These are phyloP conservation scores for Pagetopsis macropterus DNA, from an alignment of 2,797 vertebrate species.

Conservation along the genomic window DNA sequence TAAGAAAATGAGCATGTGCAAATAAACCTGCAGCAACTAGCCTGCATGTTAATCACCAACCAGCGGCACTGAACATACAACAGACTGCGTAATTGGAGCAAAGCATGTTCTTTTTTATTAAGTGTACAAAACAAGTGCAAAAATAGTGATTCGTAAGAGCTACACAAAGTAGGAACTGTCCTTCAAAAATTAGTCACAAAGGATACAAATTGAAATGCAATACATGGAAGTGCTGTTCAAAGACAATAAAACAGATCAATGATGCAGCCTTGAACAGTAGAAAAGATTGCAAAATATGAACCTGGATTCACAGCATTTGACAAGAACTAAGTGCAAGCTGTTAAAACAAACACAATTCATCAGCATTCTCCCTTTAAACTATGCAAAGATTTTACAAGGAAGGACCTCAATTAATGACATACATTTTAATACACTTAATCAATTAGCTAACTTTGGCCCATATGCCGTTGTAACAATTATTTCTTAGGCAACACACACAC, in stretches of 20 bases:
- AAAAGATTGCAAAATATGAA: slow-evolving; percentile 70
- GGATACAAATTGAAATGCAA: slow-evolving; percentile 73
- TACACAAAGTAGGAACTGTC: slow-evolving; percentile 75
- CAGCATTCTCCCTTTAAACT: slow-evolving; percentile 66
- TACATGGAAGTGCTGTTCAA: slow-evolving; percentile 65
- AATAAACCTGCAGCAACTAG: background rate
- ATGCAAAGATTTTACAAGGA: slow-evolving; percentile 66
- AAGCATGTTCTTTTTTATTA: slow-evolving; percentile 85
- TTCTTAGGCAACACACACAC: slow-evolving; percentile 45
- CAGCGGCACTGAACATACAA: slow-evolving; percentile 1
- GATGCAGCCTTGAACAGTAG: slow-evolving; percentile 59
- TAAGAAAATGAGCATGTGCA: background rate
- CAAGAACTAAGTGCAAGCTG: slow-evolving; percentile 74
- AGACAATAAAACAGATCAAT: slow-evolving; percentile 57
- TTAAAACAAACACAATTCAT: slow-evolving; percentile 61
- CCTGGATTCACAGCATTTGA: slow-evolving; percentile 74
- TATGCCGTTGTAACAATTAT: slow-evolving; percentile 40
- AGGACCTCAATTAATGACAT: slow-evolving; percentile 62
- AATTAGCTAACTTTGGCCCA: slow-evolving; percentile 71
- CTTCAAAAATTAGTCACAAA: slow-evolving; percentile 72
- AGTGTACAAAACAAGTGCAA: slow-evolving; percentile 87
- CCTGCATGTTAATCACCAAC: background rate
- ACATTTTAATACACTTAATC: slow-evolving; percentile 69
- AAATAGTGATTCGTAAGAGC: slow-evolving; percentile 83
- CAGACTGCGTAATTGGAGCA: slow-evolving; percentile 61